phyloP scores from a whole-genome alignment of 2,113 vertebrate genomes.

The Sciurus niger region DNA sequence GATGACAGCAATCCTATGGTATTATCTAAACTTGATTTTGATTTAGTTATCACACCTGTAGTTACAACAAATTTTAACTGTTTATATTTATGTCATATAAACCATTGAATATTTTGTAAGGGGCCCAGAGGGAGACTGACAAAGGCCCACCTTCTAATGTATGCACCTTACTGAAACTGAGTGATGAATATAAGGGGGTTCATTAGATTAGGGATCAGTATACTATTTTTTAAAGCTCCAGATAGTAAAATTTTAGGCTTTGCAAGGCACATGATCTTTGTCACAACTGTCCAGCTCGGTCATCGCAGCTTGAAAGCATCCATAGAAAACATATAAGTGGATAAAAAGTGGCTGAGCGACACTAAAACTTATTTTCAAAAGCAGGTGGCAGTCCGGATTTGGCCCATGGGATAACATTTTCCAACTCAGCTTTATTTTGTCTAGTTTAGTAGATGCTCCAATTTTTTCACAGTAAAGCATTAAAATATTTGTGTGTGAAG shows the following conservation, averaged over 20 bases:
- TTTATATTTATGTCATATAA: background rate
- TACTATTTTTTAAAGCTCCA: background rate
- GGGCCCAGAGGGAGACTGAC: background rate
- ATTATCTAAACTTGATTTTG: background rate
- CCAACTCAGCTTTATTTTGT: background rate
- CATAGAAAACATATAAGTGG: background rate
- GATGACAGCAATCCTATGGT: background rate
- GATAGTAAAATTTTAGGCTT: background rate
- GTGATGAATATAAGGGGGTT: background rate
- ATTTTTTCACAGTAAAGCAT: slow-evolving; percentile 9
- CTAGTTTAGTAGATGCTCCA: background rate
- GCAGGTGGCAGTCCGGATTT: background rate
- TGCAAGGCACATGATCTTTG: background rate
- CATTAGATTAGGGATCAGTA: background rate
- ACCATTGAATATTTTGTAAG: background rate
- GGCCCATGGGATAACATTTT: background rate
- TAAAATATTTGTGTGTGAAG: background rate
- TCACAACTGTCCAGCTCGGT: background rate
- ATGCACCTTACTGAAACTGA: background rate
- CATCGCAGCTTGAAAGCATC: background rate
- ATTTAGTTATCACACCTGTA: background rate
- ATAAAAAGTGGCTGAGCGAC: background rate
- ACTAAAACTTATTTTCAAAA: slow-evolving; percentile 24
- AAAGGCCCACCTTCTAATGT: background rate
- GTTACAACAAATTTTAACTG: background rate